Base-by-base conservation (phyloP, 2,888 invertebrate genomes). In the Melikaiella ostensackeni region DNA sequence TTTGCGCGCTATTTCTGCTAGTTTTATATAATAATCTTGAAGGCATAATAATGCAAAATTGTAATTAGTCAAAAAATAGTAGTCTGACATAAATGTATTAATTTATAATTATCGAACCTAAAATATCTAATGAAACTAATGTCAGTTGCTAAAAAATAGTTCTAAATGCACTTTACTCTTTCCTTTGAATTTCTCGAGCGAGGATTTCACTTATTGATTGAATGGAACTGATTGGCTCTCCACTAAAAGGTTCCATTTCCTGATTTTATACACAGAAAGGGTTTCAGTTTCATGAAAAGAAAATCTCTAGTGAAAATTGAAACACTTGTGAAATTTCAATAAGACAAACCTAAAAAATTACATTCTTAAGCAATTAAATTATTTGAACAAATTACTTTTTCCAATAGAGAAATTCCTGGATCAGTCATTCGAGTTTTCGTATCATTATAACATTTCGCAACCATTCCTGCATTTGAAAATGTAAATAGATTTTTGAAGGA, bases 201-300 rank as follows among this genome's bases (percentile, higher is more conserved):
- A 46, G 27, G 27, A 27, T 27, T 66, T 46, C 42, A 46, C 27
- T 46, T 27, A 46, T 30, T 66, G 66, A 66, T 27, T 66, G n/a
- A 46, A 66, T 42, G 30, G n/a, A 46, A 46, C 46, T 46, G 66
- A 46, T 66, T 66, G 46, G 66, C 19, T 66, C 66, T 66, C 66
- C 27, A 46, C 46, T 66, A 66, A 66, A 66, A 66, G 66, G 66
- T 46, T 66, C 24, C n/a, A 46, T 46, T 66, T 46, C 46, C 42
- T 66, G 46, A 66, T 46, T 46, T 30, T 66, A 19, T 66, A 66
- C 66, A 66, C 30, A 82, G 81, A 82, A 81, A 70, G 82, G 79
- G 80, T 81, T 66, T 66, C 66, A 66, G 76, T 79, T 11, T 4
- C 11, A 9, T 1, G 55, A 21, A 55, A 55, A 78, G 38, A 63